Evolutionary conservation across 2,888 invertebrate species (phyloP).

Genomic region (Gortyna flavago): DNA sequence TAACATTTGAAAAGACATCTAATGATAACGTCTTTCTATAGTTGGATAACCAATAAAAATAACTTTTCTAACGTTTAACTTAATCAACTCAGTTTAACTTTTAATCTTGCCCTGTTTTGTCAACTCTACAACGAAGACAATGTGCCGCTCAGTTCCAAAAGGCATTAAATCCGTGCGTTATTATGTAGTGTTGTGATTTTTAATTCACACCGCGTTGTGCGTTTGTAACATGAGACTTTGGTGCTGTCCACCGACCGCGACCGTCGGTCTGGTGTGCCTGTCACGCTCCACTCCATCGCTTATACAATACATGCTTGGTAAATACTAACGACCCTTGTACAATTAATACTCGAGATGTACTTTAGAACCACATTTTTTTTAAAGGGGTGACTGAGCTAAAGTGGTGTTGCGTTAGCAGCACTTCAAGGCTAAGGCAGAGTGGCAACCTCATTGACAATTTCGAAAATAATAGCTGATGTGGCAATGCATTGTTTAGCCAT

Average conservation of each 20-base stretch:
- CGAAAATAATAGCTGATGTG: conserved; percentile 50
- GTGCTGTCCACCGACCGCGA: conserved; percentile 78
- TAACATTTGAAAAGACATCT: background rate
- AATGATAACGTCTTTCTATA: background rate
- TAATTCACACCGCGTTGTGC: conserved; percentile 79
- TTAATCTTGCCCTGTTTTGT: conserved; percentile 41
- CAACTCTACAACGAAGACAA: conserved; percentile 52
- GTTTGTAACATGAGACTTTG: conserved; percentile 77
- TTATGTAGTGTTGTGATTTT: conserved; percentile 70
- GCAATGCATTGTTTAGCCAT: conserved; percentile 40
- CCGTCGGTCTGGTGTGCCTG: conserved; percentile 73
- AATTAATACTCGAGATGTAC: conserved; percentile 45
- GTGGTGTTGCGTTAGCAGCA: conserved; percentile 39
- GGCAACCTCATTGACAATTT: conserved; percentile 31
- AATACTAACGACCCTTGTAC: conserved; percentile 59
- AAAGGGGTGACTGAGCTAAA: conserved; percentile 44
- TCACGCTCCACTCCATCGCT: conserved; percentile 72
- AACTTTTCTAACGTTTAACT: background rate
- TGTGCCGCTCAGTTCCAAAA: conserved; percentile 52
- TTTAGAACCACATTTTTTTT: conserved; percentile 29
- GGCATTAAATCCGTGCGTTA: conserved; percentile 59
- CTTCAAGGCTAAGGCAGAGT: conserved; percentile 37
- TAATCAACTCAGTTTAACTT: background rate
- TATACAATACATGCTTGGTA: conserved; percentile 68
- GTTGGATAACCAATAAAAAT: background rate